Base-by-base conservation (phyloP, 2,113 vertebrate species). In the Nesogale talazaci region DNA sequence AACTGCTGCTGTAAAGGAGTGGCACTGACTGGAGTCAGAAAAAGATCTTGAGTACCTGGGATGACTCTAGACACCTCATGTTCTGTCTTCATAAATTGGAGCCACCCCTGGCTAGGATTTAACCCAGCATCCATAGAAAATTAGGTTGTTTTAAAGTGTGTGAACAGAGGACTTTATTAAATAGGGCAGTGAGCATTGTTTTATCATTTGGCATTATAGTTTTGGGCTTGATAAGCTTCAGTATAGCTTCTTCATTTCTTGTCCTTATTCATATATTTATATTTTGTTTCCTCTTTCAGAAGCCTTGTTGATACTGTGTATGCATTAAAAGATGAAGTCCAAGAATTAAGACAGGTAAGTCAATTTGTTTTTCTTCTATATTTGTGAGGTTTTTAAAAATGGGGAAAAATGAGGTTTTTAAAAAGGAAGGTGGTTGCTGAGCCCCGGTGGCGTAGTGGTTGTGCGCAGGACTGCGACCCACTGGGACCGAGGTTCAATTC, bases 221-320 rank as follows among this genome's bases (percentile, higher is more conserved):
- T n/a, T n/a, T 46, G 9, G 19, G 46, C 36, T 78, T 25, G 40
- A 31, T 31, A 65, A 1, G 7, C 27, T 61, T 25, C 57, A 6
- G 6, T 29, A 25, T 8, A 31, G 29, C 38, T 23, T 29, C 12
- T 17, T 14, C 16, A 10, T 11, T 17, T 20, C 29, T 8, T 7
- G 0, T 23, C 22, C 59, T 9, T 19, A 29, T 56, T 72, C 34
- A 31, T 10, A 6, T 16, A 69, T 46, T 36, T 12, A 52, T 12
- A 52, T 10, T 91, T 31, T 67, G 57, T 82, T 83, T 96, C 61
- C 94, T 23, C 86, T 97, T 83, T 83, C 90, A 99, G 99, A 98
- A 99, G 98, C 95, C 98, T 99, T 83, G 99, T 99, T 86, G 99
- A 99, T 94, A 99, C 99, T 15, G 99, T 99, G 52, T 99, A 99